Conservation (phyloP, 2,113 vertebrate genomes). For the Ploceus nigricollis region DNA sequence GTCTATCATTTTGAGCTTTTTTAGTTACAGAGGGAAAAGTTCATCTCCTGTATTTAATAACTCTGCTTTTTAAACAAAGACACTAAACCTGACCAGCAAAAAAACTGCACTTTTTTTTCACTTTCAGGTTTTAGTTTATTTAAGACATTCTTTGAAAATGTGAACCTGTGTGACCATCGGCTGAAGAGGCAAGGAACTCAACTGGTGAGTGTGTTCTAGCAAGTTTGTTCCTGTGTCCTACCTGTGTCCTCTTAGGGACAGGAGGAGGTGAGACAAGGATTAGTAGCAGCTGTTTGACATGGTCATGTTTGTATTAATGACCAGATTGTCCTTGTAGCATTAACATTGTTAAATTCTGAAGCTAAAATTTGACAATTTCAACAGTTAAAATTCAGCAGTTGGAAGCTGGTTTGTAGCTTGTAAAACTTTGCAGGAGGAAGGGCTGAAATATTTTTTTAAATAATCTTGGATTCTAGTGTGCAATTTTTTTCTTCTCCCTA, state of each 20-base stretch:
- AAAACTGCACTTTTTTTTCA: slow-evolving; percentile 5
- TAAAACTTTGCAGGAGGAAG: neutral
- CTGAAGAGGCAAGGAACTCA: slow-evolving; percentile 96
- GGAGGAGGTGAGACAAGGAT: neutral
- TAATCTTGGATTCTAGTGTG: neutral
- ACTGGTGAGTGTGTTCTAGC: slow-evolving; percentile 79
- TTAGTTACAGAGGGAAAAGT: neutral
- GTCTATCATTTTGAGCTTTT: neutral
- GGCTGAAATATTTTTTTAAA: neutral
- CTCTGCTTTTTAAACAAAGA: neutral
- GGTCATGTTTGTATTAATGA: neutral
- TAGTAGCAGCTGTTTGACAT: neutral
- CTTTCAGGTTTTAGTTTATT: slow-evolving; percentile 94
- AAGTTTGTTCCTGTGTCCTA: neutral
- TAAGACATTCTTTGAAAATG: slow-evolving; percentile 99
- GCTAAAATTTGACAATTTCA: neutral
- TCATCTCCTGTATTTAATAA: neutral
- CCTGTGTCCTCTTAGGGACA: neutral
- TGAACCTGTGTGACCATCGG: slow-evolving; percentile 97
- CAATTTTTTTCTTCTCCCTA: neutral
- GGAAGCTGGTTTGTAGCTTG: neutral
- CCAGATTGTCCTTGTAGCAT: neutral
- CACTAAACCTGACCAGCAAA: neutral
- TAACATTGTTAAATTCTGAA: neutral
- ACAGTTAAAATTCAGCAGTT: neutral